Base-by-base conservation (phyloP, 2,888 invertebrate species). In the Allophyes oxyacanthae region DNA sequence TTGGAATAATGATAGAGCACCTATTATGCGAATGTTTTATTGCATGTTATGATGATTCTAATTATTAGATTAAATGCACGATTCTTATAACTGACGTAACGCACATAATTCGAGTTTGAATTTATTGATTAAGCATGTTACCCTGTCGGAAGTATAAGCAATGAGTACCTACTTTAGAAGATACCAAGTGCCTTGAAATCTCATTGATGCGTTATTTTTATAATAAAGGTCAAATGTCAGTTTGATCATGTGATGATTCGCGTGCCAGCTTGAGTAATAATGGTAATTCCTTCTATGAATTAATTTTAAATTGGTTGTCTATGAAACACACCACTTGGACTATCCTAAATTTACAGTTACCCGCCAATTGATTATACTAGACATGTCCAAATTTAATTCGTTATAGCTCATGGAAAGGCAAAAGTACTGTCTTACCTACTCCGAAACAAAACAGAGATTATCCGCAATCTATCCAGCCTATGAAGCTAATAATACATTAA, bases 401-500 rank as follows among this genome's bases (percentile, higher is more conserved):
- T 20, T 4, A 20, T 3, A 20, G 20, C 20, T 20, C 20, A 2
- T 4, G 20, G 20, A 3, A 20, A 4, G 2, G 20, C 20, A 20
- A 20, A 20, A 20, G 2, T 2, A 20, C 2, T 20, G 20, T 20
- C 2, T 20, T 20, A 20, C 20, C 2, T 20, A 20, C 4, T 3
- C 2, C 20, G 8, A 28, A 6, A 28, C 6, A 8, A 68, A 48
- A 49, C 48, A 49, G 44, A 30, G 13, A 30, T 46, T 42, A 26
- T 34, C 56, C 36, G 36, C 38, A 51, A 66, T 52, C 36, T 41
- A 41, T 49, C 14, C 15, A 67, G 41, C 48, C 44, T 55, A 54
- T 64, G 43, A 53, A 42, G 50, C 52, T 58, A 59, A 75, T 75
- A 75, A 69, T 69, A 69, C 32, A 56, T 61, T 60, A 32, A 66